phyloP scores from a whole-genome alignment of 2,888 invertebrate species.

The Bombylius major region DNA sequence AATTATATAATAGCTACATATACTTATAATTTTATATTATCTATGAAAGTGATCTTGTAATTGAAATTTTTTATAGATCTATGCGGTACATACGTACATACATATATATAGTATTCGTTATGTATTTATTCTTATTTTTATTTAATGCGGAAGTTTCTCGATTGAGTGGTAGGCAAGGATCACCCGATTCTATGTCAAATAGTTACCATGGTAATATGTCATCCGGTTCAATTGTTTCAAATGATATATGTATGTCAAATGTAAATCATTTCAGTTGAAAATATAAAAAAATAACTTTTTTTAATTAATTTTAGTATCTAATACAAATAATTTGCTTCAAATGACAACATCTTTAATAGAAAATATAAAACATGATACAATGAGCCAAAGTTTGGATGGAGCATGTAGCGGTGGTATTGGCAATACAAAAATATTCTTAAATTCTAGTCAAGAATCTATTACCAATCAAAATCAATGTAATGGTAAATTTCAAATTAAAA shows the following conservation, averaged over 20 bases:
- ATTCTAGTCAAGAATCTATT: slow-evolving; percentile 28
- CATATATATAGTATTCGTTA: not conserved
- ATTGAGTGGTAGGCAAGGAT: slow-evolving; percentile 39
- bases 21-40: too few relatives aligned
- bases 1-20: too few relatives aligned
- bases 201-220: slow-evolving; percentile 50
- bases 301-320: slow-evolving; percentile 14
- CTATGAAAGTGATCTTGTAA: too few relatives aligned
- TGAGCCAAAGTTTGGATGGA: slow-evolving; percentile 53
- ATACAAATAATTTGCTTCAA: slow-evolving; percentile 26
- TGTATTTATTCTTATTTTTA: not conserved
- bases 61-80: too few relatives aligned
- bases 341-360: slow-evolving; percentile 37
- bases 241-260: slow-evolving; percentile 24
- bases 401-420: slow-evolving; percentile 22
- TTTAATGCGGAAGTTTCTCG: slow-evolving; percentile 29
- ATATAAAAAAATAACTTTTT: too few relatives aligned
- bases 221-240: slow-evolving; percentile 21
- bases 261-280: not conserved
- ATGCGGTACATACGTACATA: not conserved
- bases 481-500: slow-evolving; percentile 18
- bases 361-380: slow-evolving; percentile 36
- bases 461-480: slow-evolving; percentile 32
- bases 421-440: slow-evolving; percentile 23
- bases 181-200: slow-evolving; percentile 60